Base-by-base conservation (phyloP, 1,140 invertebrate genomes). In the Bombus affinis region DNA sequence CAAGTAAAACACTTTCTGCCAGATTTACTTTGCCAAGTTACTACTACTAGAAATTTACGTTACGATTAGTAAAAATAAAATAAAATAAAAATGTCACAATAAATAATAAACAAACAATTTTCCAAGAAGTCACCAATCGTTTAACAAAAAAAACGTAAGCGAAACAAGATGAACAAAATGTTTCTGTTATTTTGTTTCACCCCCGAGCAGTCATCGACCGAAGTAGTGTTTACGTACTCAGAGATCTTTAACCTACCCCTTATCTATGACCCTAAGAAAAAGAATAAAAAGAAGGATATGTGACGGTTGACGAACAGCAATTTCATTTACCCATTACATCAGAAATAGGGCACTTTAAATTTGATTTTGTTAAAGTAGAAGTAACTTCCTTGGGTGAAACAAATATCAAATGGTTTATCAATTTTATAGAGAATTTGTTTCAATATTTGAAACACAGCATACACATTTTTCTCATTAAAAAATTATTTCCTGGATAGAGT, bases 181-280 rank as follows among this genome's bases (percentile, higher is more conserved):
- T 53, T 42, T 77, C 39, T 44, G 9, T 66, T 44, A 78, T 78
- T 78, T 65, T 66, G 5, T 53, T n/a, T 15, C n/a, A 25, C 28
- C 4, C 15, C 32, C 22, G 15, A 25, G 25, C 76, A 85, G 70
- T 81, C 59, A 80, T 80, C 83, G 83, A 85, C 77, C 83, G 68
- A 85, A 72, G 32, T 71, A 57, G 25, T 57, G 59, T 81, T 85
- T 74, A 81, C 70, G 44, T 85, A 28, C 65, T 37, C 39, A 80
- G 35, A 32, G 42, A 80, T 53, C 77, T 42, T 47, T 47, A 35
- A 68, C 65, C 65, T 44, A n/a, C 44, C 18, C n/a, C 6, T 68
- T 80, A 47, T 68, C 28, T 44, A 32, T 80, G 22, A 15, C 28
- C 9, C 35, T 32, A 81, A 78, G 35, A 39, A 35, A 18, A 4